These are phyloP conservation scores for Poeciliopsis occidentalis DNA, from an alignment of 2,113 vertebrate genomes.

Conservation along the genomic window DNA sequence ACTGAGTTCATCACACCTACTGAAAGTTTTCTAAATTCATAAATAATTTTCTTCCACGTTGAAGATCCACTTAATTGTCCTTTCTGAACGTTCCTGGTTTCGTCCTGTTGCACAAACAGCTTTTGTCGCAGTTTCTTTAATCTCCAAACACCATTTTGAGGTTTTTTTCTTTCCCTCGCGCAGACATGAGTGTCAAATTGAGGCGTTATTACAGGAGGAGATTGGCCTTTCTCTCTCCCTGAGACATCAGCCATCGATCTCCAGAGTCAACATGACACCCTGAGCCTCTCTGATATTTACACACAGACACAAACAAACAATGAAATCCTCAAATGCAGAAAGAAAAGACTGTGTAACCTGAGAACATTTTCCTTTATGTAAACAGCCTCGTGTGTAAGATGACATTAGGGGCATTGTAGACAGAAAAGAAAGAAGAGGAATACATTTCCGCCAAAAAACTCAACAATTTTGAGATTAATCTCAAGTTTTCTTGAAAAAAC, in stretches of 20 bases:
- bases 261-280: conserved; percentile 62
- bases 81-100: too few relatives aligned
- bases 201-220: conserved; percentile 64
- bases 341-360: conserved; percentile 18
- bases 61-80: too few relatives aligned
- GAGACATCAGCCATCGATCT: conserved; percentile 68
- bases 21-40: not conserved
- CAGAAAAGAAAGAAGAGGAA: too few relatives aligned
- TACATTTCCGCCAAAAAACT: too few relatives aligned
- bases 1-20: not conserved
- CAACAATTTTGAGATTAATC: too few relatives aligned
- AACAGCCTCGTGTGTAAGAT: conserved; percentile 17
- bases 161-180: not conserved
- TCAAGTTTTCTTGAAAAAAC: too few relatives aligned
- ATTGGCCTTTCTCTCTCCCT: conserved; percentile 70
- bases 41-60: too few relatives aligned
- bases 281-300: conserved; percentile 65
- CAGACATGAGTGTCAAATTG: not conserved
- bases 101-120: too few relatives aligned
- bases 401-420: too few relatives aligned
- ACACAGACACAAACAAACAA: conserved; percentile 54
- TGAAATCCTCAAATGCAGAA: conserved; percentile 25
- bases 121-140: too few relatives aligned
- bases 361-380: conserved; percentile 38
- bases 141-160: not conserved